These are phyloP conservation scores for Tympanoctomys barrerae DNA, from an alignment of 2,797 vertebrate species.

Conservation along the genomic window DNA sequence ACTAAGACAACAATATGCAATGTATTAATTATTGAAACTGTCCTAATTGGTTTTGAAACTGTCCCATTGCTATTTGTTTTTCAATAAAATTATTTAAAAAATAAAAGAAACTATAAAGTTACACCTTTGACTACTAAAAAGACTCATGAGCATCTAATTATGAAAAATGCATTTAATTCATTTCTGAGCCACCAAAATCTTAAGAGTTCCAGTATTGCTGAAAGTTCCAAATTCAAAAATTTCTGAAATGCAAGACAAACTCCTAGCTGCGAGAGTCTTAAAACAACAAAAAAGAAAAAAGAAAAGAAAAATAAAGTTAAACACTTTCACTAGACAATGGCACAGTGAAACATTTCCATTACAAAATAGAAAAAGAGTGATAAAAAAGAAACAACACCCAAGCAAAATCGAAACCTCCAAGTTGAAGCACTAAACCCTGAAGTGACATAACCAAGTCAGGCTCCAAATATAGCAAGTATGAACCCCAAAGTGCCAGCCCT, in stretches of 20 bases:
- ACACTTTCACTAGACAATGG: neutral
- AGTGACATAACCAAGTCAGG: neutral
- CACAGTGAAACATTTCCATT: neutral
- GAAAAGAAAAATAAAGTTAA: neutral
- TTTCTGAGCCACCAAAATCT: neutral
- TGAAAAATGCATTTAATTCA: neutral
- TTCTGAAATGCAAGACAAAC: neutral
- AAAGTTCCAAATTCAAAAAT: neutral
- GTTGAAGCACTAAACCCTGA: neutral
- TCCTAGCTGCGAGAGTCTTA: neutral
- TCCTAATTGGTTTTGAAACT: too few relatives aligned
- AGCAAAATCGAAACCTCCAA: neutral
- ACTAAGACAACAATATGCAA: too few relatives aligned
- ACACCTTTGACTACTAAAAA: neutral
- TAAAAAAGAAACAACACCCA: neutral
- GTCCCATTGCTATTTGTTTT: too few relatives aligned
- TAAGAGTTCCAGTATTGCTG: neutral
- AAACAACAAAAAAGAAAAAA: neutral
- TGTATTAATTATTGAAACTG: too few relatives aligned
- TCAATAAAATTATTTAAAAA: too few relatives aligned
- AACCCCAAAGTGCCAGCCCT: neutral
- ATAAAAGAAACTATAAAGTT: neutral
- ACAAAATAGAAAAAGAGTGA: neutral
- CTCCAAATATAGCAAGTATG: neutral
- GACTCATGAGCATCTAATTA: neutral